These are phyloP conservation scores for Alethe castanea DNA, from an alignment of 2,113 vertebrate species.

Conservation along the genomic window DNA sequence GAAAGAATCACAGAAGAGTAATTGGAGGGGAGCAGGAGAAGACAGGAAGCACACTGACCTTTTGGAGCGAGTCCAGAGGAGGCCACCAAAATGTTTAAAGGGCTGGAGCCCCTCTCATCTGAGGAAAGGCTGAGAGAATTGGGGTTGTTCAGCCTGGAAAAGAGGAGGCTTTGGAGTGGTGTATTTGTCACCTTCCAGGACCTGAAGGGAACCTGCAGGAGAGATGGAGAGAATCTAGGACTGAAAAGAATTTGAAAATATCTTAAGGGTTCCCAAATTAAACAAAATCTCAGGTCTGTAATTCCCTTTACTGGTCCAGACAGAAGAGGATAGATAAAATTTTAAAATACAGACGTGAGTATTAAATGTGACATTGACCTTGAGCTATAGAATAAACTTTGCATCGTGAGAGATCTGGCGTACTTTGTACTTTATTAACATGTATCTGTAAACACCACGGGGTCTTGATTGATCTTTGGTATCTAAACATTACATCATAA, in stretches of 20 bases:
- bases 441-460: constrained; percentile 28
- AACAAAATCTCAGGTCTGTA: not conserved
- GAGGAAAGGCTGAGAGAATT: not conserved
- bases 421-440: constrained; percentile 39
- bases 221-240: not conserved
- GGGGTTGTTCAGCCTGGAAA: not conserved
- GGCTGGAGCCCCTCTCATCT: not conserved
- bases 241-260: not conserved
- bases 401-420: not conserved
- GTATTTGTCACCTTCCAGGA: not conserved
- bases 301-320: not conserved
- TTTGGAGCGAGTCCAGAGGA: not conserved
- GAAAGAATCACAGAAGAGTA: not conserved
- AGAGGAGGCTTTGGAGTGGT: not conserved
- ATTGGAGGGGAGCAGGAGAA: not conserved
- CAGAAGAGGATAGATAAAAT: not conserved
- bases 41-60: not conserved
- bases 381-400: constrained; percentile 39
- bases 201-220: not conserved
- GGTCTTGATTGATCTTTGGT: constrained; percentile 51
- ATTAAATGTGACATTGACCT: constrained; percentile 34
- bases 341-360: not conserved
- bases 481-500: constrained; percentile 63
- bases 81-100: not conserved
- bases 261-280: not conserved